phyloP scores from a whole-genome alignment of 2,113 vertebrate species.

The Vanacampus margaritifer region DNA sequence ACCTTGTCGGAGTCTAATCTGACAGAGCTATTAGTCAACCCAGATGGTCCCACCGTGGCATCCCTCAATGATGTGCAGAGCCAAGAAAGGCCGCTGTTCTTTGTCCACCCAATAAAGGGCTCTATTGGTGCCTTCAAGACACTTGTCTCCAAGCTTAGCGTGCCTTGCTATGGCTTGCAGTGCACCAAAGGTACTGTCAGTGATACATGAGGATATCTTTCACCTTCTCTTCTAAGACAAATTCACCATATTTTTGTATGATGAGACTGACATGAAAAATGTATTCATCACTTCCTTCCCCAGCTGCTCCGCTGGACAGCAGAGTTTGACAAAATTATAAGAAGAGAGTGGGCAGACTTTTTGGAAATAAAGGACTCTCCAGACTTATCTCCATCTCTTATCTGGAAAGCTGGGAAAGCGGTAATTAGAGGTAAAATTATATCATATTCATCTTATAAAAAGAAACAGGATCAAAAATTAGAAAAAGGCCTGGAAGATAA shows the following conservation, averaged over 20 bases:
- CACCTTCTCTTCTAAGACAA: background rate
- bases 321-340: too few relatives aligned
- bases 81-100: constrained; percentile 83
- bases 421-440: too few relatives aligned
- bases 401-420: too few relatives aligned
- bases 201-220: background rate
- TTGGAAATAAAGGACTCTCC: too few relatives aligned
- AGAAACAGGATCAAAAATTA: too few relatives aligned
- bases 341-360: too few relatives aligned
- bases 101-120: constrained; percentile 94
- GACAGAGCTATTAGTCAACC: too few relatives aligned
- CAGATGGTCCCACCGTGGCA: constrained; percentile 76
- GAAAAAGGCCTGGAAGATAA: too few relatives aligned
- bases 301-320: constrained; percentile 90
- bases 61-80: constrained; percentile 83
- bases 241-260: background rate
- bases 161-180: constrained; percentile 92
- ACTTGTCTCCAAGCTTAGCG: constrained; percentile 79
- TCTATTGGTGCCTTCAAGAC: constrained; percentile 79
- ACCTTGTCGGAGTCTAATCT: too few relatives aligned
- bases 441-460: too few relatives aligned
- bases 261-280: background rate
- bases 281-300: background rate
- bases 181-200: constrained; percentile 84
- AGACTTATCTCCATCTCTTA: too few relatives aligned